Evolutionary conservation across 35 echinoderm and acorn worm species (phyloP).

Genomic region (Heliocidaris tuberculata): DNA sequence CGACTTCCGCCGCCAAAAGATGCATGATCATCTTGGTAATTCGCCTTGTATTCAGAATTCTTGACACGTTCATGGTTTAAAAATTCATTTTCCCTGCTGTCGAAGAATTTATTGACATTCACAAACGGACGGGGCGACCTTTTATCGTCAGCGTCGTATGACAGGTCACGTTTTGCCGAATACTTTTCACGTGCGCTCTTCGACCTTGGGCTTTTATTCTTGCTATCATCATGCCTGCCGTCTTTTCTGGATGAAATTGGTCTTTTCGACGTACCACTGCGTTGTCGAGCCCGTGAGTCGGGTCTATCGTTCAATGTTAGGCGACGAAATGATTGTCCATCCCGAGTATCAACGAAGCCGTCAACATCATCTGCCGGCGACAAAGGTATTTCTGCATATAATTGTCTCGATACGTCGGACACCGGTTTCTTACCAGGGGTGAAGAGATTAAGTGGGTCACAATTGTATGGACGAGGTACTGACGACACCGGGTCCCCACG

Average conservation of each 20-base stretch:
- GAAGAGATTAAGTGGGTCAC: background rate
- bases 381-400: background rate
- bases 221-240: background rate
- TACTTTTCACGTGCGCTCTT: background rate
- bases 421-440: background rate
- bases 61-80: background rate
- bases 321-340: background rate
- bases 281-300: background rate
- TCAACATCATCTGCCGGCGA: background rate
- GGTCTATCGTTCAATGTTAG: background rate
- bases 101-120: constrained; percentile 17
- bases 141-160: background rate
- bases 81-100: background rate
- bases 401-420: background rate
- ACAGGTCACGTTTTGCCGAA: background rate
- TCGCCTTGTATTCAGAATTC: background rate
- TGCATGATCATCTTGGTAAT: background rate
- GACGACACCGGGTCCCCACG: background rate
- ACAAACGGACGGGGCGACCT: background rate
- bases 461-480: background rate
- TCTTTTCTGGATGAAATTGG: background rate
- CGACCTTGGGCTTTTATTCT: background rate
- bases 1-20: background rate
- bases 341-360: background rate
- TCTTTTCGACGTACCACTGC: background rate